These are phyloP conservation scores for Etheostoma spectabile DNA, from an alignment of 2,113 vertebrate genomes.

Conservation along the genomic window DNA sequence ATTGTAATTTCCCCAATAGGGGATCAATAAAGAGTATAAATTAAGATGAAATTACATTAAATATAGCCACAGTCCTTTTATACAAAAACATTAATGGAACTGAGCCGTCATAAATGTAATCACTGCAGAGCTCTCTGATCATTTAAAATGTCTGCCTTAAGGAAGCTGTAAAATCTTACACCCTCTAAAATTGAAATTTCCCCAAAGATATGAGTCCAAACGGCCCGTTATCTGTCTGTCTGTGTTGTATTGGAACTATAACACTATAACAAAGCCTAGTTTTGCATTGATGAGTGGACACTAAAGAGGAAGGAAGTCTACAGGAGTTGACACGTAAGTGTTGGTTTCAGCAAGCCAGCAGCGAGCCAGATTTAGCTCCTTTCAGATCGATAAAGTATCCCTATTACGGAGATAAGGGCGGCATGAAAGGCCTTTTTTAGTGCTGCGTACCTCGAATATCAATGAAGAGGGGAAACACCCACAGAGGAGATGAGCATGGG, in stretches of 20 bases:
- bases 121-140: background rate
- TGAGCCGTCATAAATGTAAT: background rate
- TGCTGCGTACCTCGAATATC: slow-evolving; percentile 41
- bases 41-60: too few relatives aligned
- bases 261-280: background rate
- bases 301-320: background rate
- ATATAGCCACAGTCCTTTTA: too few relatives aligned
- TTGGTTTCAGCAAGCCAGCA: slow-evolving; percentile 25
- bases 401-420: slow-evolving; percentile 28
- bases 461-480: slow-evolving; percentile 47
- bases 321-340: background rate
- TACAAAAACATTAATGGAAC: background rate
- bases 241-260: too few relatives aligned
- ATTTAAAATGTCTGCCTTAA: background rate
- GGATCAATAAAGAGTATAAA: too few relatives aligned
- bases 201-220: background rate
- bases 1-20: too few relatives aligned
- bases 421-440: slow-evolving; percentile 42
- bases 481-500: background rate
- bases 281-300: background rate
- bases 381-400: slow-evolving; percentile 67
- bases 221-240: background rate
- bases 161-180: background rate
- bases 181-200: background rate
- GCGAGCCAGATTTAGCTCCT: slow-evolving; percentile 50